Evolutionary conservation across 2,113 vertebrate species (phyloP), one percentile per base, ranked within the genome.

Genomic region (Microcebus tavaratra): DNA sequence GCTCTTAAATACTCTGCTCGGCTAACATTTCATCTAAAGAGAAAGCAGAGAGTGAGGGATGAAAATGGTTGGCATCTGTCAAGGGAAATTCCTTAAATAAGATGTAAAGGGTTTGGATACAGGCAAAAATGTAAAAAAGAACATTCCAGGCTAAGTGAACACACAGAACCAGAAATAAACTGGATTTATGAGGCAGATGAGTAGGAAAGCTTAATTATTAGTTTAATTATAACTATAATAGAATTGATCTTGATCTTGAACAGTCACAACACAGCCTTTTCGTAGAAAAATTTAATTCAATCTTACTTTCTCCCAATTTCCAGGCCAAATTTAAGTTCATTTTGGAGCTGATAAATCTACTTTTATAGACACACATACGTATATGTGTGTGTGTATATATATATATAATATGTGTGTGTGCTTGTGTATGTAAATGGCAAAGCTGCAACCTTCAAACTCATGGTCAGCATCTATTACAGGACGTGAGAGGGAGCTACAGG

Each of bases 161-260:
- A 63, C 6, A 48, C 0, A 83, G 39, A 72, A 48, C 18, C 36
- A 85, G n/a, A 82, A 85, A 86, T 70, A 82, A 82, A 45, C 23
- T 90, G 12, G 4, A 68, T 87, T 90, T 90, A 73, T 53, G 45
- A 88, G 4, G 8, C 9, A 23, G 10, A 48, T 63, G 23, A 61
- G n/a, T 55, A 72, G 25, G 25, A 79, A 84, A 84, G 53, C 45
- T 78, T 88, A 76, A 68, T 82, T 92, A 50, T 80, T 50, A 88
- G 2, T 39, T 53, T 80, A 86, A 86, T 86, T 86, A 29, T 79
- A 59, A 87, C 72, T 61, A 75, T 59, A 91, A 91, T 75, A 15
- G 45, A 95, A 82, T 76, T 86, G 25, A 42, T 96, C n/a, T 27
- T 36, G 45, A 96, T 96, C n/a, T 27, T 36, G 45, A 96, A 67